A percentile compares a stretch with the other conserved stretches of the same genome.
These are phyloP conservation scores for Ericerus pela DNA, from an alignment of 1,140 invertebrate species.

Conservation along the genomic window DNA sequence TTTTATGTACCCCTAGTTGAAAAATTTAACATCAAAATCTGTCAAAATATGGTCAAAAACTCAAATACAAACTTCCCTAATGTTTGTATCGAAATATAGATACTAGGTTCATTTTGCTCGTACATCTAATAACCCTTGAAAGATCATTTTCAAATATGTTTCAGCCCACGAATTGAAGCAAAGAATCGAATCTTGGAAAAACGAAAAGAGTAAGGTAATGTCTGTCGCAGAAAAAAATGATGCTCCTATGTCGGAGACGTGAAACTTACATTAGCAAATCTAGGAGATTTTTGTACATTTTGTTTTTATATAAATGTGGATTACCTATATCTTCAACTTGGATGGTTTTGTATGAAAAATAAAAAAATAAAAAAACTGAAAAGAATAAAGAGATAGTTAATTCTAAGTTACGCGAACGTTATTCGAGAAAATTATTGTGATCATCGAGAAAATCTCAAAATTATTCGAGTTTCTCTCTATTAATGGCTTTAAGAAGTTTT, in stretches of 20 bases:
- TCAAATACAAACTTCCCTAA: background rate
- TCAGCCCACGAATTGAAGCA: constrained; percentile 57
- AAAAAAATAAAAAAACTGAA: background rate
- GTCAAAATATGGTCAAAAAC: background rate
- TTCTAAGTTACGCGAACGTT: no score
- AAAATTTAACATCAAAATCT: background rate
- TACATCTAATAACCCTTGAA: background rate
- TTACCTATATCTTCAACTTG: background rate
- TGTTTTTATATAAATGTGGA: no score
- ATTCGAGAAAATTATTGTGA: no score
- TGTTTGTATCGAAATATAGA: background rate
- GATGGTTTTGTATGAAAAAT: background rate
- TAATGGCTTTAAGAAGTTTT: no score
- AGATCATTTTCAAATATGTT: constrained; percentile 28
- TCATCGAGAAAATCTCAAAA: no score
- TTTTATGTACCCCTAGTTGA: no score
- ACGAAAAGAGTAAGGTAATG: constrained; percentile 33
- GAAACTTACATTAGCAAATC: background rate
- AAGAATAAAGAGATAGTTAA: no score
- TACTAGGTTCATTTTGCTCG: background rate
- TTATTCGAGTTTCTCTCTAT: no score
- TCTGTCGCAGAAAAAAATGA: background rate
- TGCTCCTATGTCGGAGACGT: background rate
- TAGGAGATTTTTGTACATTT: no score
- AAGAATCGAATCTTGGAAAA: constrained; percentile 62